Evolutionary conservation across 2,113 vertebrate genomes (phyloP).

Genomic region (Hypanus sabinus): DNA sequence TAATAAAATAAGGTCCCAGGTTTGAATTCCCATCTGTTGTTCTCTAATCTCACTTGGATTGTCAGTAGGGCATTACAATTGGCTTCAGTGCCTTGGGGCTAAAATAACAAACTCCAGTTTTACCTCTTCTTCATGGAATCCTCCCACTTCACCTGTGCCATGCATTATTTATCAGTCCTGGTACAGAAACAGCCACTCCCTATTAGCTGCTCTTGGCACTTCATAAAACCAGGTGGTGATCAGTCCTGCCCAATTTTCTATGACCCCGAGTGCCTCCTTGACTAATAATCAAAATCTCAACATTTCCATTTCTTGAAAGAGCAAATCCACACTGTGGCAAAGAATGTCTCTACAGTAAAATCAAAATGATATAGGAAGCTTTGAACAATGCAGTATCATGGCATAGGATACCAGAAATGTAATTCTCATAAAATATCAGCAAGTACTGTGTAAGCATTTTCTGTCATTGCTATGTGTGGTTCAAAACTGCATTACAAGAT

Average conservation of each 20-base stretch:
- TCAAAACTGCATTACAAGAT: background rate
- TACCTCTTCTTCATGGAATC: background rate
- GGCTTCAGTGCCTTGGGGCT: background rate
- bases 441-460: background rate
- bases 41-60: background rate
- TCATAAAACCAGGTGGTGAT: background rate
- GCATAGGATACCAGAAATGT: background rate
- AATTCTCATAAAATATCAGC: background rate
- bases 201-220: background rate
- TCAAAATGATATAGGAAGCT: background rate
- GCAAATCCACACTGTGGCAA: background rate
- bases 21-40: conserved; percentile 25
- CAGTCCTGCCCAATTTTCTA: background rate
- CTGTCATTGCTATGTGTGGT: background rate
- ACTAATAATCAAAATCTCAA: background rate
- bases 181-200: background rate
- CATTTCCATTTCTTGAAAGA: background rate
- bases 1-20: conserved; percentile 9
- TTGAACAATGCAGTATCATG: background rate
- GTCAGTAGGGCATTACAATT: background rate
- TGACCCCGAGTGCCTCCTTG: background rate
- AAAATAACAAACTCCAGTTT: background rate
- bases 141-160: conserved; percentile 13
- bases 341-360: background rate
- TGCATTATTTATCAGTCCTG: background rate